Base-by-base conservation (phyloP, 2,888 invertebrate species). In the Schrankia costaestrigalis region DNA sequence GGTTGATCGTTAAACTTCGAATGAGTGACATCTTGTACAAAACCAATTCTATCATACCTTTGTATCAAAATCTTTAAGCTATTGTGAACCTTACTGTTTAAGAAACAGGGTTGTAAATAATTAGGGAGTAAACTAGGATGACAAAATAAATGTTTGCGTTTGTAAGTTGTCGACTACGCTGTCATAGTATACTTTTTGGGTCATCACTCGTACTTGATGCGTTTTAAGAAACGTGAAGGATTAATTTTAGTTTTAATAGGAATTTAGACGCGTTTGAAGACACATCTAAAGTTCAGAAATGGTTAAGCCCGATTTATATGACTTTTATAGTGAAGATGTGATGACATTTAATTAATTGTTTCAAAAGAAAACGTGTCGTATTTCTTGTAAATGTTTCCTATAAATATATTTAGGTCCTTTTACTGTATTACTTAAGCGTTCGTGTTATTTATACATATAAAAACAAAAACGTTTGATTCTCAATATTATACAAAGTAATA, bases 1-100 rank as follows among this genome's bases (percentile, higher is more conserved):
- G 78, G 77, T 78, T 73, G 79, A 82, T 84, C 83, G 79, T 85
- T 83, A 84, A 85, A 85, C 75, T 82, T 73, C 78, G 78, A 79
- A 82, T 79, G 84, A 83, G 81, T 85, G 86, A 86, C 86, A 85
- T 83, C 80, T 84, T 75, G 73, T 76, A 70, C 59, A 38, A 56
- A 60, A 63, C 75, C 60, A 72, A 40, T 9, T 49, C 61, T 34
- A 11, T 26, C 21, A 25, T 55, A 28, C 44, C 23, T 11, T 23
- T 35, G 1, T 9, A 22, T 12, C 26, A 31, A 3, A 22, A 11
- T 10, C 0, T 3, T 5, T n/a, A 10, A 1, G 3, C 0, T 14
- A 61, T 45, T 31, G 18, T 46, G 13, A 45, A 42, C 62, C 47
- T 35, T 74, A 65, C 22, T 1, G 0, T n/a, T 0, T 12, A 3